These are phyloP conservation scores for Sebastes oblongus DNA, from an alignment of 2,797 vertebrate genomes.

Conservation along the genomic window DNA sequence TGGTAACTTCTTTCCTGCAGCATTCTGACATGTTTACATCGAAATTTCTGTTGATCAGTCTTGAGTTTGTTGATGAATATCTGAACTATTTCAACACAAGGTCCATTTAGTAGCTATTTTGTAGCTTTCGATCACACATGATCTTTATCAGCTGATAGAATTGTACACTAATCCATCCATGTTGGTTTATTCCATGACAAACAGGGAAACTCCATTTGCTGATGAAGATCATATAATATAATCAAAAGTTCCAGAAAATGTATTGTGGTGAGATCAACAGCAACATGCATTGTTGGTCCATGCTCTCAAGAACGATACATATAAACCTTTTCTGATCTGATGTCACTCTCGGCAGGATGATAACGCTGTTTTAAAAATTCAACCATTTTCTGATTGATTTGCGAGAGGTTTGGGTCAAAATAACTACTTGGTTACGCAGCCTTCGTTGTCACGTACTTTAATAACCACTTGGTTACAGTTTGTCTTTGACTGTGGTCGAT, in stretches of 20 bases:
- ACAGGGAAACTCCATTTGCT: too few relatives aligned
- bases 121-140: background rate
- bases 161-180: too few relatives aligned
- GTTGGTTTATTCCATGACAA: too few relatives aligned
- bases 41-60: background rate
- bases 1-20: background rate
- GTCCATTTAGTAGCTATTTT: background rate
- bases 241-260: fast-evolving
- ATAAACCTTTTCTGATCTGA: too few relatives aligned
- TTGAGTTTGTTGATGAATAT: background rate
- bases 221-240: too few relatives aligned
- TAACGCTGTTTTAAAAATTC: too few relatives aligned
- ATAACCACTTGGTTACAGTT: background rate
- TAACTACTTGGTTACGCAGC: background rate
- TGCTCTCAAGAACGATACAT: too few relatives aligned
- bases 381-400: background rate
- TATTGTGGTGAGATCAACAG: too few relatives aligned
- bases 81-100: background rate
- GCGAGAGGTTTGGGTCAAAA: background rate
- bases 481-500: too few relatives aligned
- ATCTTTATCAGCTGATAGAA: too few relatives aligned
- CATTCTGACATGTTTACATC: background rate
- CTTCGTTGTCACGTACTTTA: background rate
- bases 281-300: too few relatives aligned
- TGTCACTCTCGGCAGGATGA: too few relatives aligned